These are phyloP conservation scores for Perccottus glenii DNA, from an alignment of 2,113 vertebrate species.

Conservation along the genomic window DNA sequence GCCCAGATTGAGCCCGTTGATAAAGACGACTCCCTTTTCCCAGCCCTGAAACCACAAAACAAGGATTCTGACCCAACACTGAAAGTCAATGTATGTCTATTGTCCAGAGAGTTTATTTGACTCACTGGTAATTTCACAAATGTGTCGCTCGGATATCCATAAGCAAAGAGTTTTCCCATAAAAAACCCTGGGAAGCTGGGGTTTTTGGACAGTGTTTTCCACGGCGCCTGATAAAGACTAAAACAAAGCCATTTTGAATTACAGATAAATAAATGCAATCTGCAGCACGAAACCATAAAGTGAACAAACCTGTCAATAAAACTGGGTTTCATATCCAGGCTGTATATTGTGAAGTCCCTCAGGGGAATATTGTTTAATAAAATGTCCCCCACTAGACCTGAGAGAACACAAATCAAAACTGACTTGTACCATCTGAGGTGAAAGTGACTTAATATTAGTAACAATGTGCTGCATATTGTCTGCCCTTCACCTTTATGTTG, in stretches of 20 bases:
- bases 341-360: conserved; percentile 78
- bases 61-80: background rate
- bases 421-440: conserved; percentile 1
- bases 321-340: conserved; percentile 79
- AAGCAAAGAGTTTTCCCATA: conserved; percentile 82
- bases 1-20: conserved; percentile 91
- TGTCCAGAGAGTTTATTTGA: background rate
- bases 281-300: conserved; percentile 25
- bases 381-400: conserved; percentile 82
- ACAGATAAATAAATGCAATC: conserved; percentile 22
- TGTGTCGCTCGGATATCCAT: conserved; percentile 86
- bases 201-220: conserved; percentile 78
- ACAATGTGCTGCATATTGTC: conserved; percentile 15
- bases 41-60: conserved; percentile 81
- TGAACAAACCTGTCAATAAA: conserved; percentile 78
- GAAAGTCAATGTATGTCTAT: no score
- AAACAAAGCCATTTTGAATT: conserved; percentile 30
- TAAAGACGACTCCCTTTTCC: conserved; percentile 93
- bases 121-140: conserved; percentile 90
- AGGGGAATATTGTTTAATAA: conserved; percentile 77
- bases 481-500: conserved; percentile 89
- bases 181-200: conserved; percentile 87
- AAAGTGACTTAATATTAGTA: conserved; percentile 40
- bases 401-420: conserved; percentile 49
- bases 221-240: conserved; percentile 80